These are phyloP conservation scores for Merluccius polli DNA, from an alignment of 2,797 vertebrate species.

Conservation along the genomic window DNA sequence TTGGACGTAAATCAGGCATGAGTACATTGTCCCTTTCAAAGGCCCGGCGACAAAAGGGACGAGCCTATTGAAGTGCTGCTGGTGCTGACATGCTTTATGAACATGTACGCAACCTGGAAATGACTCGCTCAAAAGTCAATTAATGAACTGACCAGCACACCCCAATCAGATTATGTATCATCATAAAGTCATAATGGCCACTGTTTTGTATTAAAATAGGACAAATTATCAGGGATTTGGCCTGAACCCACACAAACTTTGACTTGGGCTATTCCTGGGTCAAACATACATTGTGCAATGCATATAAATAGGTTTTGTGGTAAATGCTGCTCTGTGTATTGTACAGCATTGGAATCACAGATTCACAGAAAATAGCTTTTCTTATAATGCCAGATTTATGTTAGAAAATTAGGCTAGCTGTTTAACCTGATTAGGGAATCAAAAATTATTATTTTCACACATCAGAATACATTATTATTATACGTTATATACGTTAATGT, in stretches of 20 bases:
- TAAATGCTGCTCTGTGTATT: not conserved
- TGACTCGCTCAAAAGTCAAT: constrained; percentile 12
- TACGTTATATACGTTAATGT: no score
- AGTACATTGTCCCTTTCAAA: constrained; percentile 29
- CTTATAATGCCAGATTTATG: not conserved
- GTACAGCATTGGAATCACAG: not conserved
- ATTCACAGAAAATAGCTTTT: not conserved
- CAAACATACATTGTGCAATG: not conserved
- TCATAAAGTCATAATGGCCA: not conserved
- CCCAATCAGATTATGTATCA: not conserved
- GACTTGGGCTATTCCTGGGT: not conserved
- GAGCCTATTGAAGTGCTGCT: constrained; percentile 27
- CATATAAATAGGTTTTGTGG: not conserved
- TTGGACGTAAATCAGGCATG: constrained; percentile 22
- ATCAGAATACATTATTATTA: not conserved
- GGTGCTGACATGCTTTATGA: constrained; percentile 36
- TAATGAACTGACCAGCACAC: not conserved
- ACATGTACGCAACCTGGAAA: constrained; percentile 22
- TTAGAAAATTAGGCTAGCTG: not conserved
- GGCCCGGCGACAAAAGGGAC: constrained; percentile 37
- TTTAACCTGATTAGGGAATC: not conserved
- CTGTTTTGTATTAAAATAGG: not conserved
- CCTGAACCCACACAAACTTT: not conserved
- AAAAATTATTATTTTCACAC: not conserved
- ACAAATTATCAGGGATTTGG: not conserved